These are phyloP conservation scores for Drosophila helvetica DNA, from an alignment of 2,888 invertebrate species.

Conservation along the genomic window DNA sequence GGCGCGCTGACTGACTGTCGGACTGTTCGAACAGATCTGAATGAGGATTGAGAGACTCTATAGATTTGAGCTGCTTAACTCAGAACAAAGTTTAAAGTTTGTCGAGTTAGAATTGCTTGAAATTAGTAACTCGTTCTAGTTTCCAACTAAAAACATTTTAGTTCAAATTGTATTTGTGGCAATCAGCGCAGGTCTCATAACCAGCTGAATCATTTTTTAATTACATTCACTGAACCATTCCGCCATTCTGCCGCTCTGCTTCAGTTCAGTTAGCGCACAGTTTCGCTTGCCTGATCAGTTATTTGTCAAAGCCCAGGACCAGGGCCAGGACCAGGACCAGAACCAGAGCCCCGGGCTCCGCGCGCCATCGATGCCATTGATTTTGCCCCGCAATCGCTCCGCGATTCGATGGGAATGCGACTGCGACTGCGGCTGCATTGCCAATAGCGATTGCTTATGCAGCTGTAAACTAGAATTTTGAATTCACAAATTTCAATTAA, in stretches of 20 bases:
- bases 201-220: constrained; percentile 26
- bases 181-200: neutral
- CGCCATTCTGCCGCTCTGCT: neutral
- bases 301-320: constrained; percentile 37
- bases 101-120: too few species aligned
- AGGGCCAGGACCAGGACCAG: neutral
- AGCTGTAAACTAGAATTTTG: constrained; percentile 66
- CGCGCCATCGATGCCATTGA: constrained; percentile 8
- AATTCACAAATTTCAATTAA: constrained; percentile 73
- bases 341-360: neutral
- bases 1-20: too few species aligned
- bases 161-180: neutral
- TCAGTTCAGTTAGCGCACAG: constrained; percentile 9
- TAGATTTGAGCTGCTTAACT: too few species aligned
- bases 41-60: too few species aligned
- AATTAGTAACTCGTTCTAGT: too few species aligned
- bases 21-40: too few species aligned
- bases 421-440: constrained; percentile 27
- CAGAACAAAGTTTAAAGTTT: too few species aligned
- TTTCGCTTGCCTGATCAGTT: constrained; percentile 42
- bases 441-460: constrained; percentile 45
- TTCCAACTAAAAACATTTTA: too few species aligned
- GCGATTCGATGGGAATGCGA: constrained; percentile 24
- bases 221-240: constrained; percentile 29
- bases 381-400: neutral